These are phyloP conservation scores for Galendromus occidentalis DNA, from an alignment of 1,140 invertebrate species.

Conservation along the genomic window DNA sequence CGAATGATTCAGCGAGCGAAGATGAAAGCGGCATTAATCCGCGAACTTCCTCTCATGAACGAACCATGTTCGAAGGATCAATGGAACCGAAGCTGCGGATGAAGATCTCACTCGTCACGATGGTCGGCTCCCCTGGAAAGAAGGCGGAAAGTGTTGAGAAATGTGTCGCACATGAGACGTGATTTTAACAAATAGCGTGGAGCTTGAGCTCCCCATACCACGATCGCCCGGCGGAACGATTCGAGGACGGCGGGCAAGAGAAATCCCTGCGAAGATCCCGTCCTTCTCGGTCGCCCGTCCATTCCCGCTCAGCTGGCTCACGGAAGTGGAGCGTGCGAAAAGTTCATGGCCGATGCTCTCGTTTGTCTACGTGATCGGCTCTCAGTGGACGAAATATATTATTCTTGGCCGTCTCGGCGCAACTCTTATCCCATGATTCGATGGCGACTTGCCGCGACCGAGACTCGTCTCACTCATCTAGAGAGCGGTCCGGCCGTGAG, in stretches of 20 bases:
- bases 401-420: background rate
- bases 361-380: constrained; percentile 10
- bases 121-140: constrained; percentile 24
- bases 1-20: no score
- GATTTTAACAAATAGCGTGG: constrained; percentile 11
- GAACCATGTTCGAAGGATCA: constrained; percentile 34
- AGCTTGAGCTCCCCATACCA: background rate
- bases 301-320: background rate
- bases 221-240: no score
- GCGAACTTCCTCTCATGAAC: constrained; percentile 12
- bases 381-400: background rate
- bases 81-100: constrained; percentile 36
- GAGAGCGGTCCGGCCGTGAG: no score
- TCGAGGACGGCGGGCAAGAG: no score
- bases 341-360: background rate
- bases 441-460: no score
- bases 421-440: no score
- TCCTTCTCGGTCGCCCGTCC: no score
- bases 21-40: no score
- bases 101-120: constrained; percentile 31
- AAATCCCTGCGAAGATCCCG: no score
- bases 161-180: no score
- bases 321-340: background rate
- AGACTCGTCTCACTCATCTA: no score
- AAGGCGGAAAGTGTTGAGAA: background rate